phyloP scores from a whole-genome alignment of 2,888 invertebrate genomes.

The Ethmia dodecea region DNA sequence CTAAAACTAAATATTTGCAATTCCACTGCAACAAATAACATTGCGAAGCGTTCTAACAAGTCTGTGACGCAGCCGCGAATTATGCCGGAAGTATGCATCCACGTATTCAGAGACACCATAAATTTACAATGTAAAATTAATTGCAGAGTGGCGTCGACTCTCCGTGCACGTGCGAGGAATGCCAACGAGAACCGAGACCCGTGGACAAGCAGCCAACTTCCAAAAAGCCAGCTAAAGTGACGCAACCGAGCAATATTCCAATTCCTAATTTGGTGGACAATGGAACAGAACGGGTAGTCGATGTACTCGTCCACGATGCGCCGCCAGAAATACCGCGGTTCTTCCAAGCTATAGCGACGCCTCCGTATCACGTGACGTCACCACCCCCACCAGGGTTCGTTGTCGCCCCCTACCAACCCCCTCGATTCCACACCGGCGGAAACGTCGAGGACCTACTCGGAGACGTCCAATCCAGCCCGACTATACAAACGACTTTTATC shows the following conservation, averaged over 20 bases:
- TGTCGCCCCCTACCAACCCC: constrained; percentile 55
- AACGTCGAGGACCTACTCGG: constrained; percentile 83
- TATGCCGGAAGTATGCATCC: too few relatives aligned
- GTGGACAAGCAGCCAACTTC: constrained; percentile 26
- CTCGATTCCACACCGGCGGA: constrained; percentile 75
- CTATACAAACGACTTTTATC: constrained; percentile 63
- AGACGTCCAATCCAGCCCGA: constrained; percentile 78
- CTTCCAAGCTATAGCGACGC: constrained; percentile 63
- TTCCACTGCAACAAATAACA: too few relatives aligned
- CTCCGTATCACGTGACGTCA: constrained; percentile 49
- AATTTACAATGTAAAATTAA: too few relatives aligned
- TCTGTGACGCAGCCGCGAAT: too few relatives aligned
- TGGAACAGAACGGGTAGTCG: constrained; percentile 55
- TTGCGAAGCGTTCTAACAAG: too few relatives aligned
- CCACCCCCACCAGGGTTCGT: constrained; percentile 66
- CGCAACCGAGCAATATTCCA: constrained; percentile 33
- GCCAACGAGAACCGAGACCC: constrained; percentile 40
- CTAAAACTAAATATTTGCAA: too few relatives aligned
- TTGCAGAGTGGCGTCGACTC: constrained; percentile 68
- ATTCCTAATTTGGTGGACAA: constrained; percentile 46
- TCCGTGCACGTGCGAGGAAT: constrained; percentile 67
- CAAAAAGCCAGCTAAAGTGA: constrained; percentile 30
- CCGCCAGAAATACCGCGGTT: constrained; percentile 57
- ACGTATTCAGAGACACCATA: too few relatives aligned
- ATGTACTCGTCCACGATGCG: constrained; percentile 66